Conservation (phyloP, 2,888 invertebrate species). For the Melipona beecheii region DNA sequence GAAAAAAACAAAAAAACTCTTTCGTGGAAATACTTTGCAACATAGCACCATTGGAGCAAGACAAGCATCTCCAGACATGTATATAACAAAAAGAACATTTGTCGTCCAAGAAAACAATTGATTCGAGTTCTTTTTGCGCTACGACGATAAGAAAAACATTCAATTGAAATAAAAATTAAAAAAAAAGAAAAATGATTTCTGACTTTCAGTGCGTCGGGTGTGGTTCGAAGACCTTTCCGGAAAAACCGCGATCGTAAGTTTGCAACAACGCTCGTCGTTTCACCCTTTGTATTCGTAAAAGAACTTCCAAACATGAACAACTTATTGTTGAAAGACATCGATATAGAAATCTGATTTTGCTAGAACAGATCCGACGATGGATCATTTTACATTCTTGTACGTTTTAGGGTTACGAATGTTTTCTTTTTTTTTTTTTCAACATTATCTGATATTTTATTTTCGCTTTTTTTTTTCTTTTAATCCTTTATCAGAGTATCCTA, state of each 20-base stretch:
- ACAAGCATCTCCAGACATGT: constrained; percentile 3
- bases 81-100: not conserved
- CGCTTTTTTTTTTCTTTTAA: constrained; percentile 36
- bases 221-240: constrained; percentile 21
- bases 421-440: constrained; percentile 44
- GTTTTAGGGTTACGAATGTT: constrained; percentile 71
- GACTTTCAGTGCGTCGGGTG: constrained; percentile 31
- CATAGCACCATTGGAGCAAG: constrained; percentile 50
- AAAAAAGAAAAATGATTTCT: not conserved
- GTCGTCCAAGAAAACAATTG: constrained; percentile 37
- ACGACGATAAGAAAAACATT: not conserved
- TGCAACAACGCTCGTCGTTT: constrained; percentile 22
- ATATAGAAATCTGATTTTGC: constrained; percentile 74
- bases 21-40: constrained; percentile 12
- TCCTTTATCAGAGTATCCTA: constrained; percentile 80
- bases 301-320: constrained; percentile 62
- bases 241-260: constrained; percentile 18
- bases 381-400: constrained; percentile 63
- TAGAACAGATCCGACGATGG: constrained; percentile 64
- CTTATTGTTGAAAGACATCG: constrained; percentile 78
- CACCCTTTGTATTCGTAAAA: constrained; percentile 36
- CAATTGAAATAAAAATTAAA: constrained; percentile 3
- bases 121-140: constrained; percentile 16
- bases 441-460: constrained; percentile 70
- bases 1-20: constrained; percentile 13